Evolutionary conservation across 2,797 vertebrate species (phyloP), one percentile per base, ranked within the genome.

Genomic region (Helarctos malayanus): DNA sequence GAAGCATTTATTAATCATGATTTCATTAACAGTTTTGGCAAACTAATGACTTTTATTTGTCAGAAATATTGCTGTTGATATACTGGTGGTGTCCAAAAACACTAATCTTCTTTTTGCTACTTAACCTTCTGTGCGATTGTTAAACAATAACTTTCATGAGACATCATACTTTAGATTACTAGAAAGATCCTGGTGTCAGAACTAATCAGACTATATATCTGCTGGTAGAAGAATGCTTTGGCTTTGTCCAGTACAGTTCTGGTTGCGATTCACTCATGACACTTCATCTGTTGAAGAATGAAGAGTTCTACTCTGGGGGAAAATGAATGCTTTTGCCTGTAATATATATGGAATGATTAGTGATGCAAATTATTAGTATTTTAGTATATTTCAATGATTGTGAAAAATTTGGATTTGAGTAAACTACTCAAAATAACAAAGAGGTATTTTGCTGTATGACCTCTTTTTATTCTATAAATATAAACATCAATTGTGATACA

Each of bases 1-100:
- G 94, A 97, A 80, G 35, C 98, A 97, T 98, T 98, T 98, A 99
- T 99, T 98, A 99, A 99, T 99, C 98, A 98, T 97, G 96, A 98
- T 98, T 99, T 99, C 98, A 98, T 99, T 99, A 98, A 98, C 97
- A 86, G 96, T 98, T 98, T 95, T 95, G 88, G 96, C 97, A 97
- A 96, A 98, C 98, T 98, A 98, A 98, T 98, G 97, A 95, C 90
- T 98, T 98, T 97, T 98, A 97, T 98, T 98, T 98, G 97, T 98
- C 98, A 98, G 97, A 98, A 98, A 96, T 96, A 75, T 96, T 98
- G 97, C 95, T 98, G 94, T 98, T 98, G 97, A 98, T 98, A 94
- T 96, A 98, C 95, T 97, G 88, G 61, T 95, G 45, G 78, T 98
- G 96, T 98, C 95, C 95, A 92, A 96, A 98, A 98, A 89, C 75